Evolutionary conservation across 2,888 invertebrate genomes (phyloP), one percentile per base, ranked within the genome.

Genomic region (Andrena trimmerana): DNA sequence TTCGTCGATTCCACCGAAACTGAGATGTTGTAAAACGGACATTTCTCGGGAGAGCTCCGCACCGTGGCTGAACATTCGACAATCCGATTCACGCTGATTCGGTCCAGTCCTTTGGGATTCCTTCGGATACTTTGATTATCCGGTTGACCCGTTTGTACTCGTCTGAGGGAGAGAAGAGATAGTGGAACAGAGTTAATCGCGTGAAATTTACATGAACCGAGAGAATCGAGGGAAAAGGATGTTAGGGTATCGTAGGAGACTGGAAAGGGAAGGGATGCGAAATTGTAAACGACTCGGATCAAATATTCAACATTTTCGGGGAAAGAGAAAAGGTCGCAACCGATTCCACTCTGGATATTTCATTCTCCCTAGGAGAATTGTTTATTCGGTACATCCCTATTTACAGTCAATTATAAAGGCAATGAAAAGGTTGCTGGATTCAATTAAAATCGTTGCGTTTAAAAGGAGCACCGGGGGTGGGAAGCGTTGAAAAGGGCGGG

Each of bases 61-160:
- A 16, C 13, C 59, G 33, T 1, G n/a, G 2, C 6, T 1, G 24
- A 36, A 7, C 24, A 59, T 36, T 71, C 59, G 36, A 54, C 54
- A 57, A 57, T 42, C 27, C 29, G 50, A 65, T 73, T 50, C n/a
- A 6, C 54, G 6, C 24, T 24, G 36, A 42, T 42, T 65, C 31
- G 8, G 57, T 33, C 24, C 67, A 42, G 13, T 54, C 59, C 54
- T 48, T 5, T 24, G 57, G 48, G 48, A 54, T 42, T 27, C 59
- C 52, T 60, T 67, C 48, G 27, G 63, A 71, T 68, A 67, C 50
- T 29, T 59, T 80, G 77, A 75, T 85, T 84, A 85, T 27, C 42
- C 67, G 65, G 29, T 74, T 42, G 68, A 27, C 63, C 66, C 31
- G 62, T 29, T 52, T 29, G 50, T 59, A 3, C 66, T 70, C 27